Evolutionary conservation across 2,888 invertebrate species (phyloP), one percentile per base, ranked within the genome.

Genomic region (Caenorhabditis virilis): DNA sequence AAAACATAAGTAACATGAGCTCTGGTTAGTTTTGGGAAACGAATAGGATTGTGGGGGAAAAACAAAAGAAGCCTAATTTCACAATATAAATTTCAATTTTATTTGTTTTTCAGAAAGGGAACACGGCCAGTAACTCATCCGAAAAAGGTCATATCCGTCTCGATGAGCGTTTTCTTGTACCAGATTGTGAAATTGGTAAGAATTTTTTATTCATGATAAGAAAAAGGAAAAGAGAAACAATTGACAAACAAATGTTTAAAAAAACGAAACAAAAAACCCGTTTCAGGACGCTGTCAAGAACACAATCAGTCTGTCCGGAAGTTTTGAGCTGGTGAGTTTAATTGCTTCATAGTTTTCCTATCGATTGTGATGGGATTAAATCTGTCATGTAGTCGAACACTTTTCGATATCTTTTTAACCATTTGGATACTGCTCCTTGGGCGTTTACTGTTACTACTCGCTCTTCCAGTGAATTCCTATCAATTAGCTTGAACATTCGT

Each of bases 281-380:
- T 55, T 43, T n/a, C 72, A 81, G 81, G 82, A 82, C 59, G 80
- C 80, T 51, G 80, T 79, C 47, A 79, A 80, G 54, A 82, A 82
- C 69, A 82, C 82, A 35, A 82, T 82, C 58, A 71, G 67, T 27
- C 69, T 82, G 25, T 79, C 80, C 23, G 82, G 82, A 48, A 79
- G 78, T 54, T 82, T 82, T 49, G 82, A 82, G 43, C 57, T 82
- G 77, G 82, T 82, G 48, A 69, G 80, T 75, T 7, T 11, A 13
- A 18, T 3, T 39, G 6, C n/a, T 15, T 45, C 20, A 16, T 22
- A 35, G 5, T 23, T 30, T 47, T 15, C 5, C 20, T 20, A 35
- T 36, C 9, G 43, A 16, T 18, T 49, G 54, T 2, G 53, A 48
- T 11, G 65, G 59, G 2, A 59, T 56, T 11, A 59, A 30, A 25